Percentiles rank a stretch among this genome's conserved stretches.
Evolutionary conservation across 2,113 vertebrate genomes (phyloP).

Genomic region (Scomber scombrus): DNA sequence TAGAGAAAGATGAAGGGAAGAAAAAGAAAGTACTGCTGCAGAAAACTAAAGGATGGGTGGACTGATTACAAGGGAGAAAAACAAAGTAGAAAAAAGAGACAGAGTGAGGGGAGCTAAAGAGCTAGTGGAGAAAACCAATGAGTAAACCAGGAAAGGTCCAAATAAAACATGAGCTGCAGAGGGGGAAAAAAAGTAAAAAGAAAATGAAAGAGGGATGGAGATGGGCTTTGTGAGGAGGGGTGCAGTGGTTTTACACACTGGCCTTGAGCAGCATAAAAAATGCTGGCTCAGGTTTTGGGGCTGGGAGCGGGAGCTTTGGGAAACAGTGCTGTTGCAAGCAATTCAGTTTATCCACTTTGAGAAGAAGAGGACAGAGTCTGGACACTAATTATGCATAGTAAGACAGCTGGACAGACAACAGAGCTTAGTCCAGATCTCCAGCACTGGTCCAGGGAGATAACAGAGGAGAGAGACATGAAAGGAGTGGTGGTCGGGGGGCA

Average conservation of each 20-base stretch:
- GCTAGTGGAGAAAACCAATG: slow-evolving; percentile 23
- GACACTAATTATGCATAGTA: slow-evolving; percentile 34
- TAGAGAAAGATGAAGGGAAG: slow-evolving; percentile 7
- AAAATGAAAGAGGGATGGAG: not conserved
- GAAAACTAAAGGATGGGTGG: slow-evolving; percentile 11
- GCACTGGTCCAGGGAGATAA: slow-evolving; percentile 34
- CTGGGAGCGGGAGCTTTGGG: slow-evolving; percentile 2
- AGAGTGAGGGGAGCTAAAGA: slow-evolving; percentile 4
- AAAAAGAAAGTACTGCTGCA: slow-evolving; percentile 9
- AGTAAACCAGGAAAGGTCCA: slow-evolving; percentile 15
- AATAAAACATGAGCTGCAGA: slow-evolving; percentile 37
- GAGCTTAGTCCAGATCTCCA: slow-evolving; percentile 27
- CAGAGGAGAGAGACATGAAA: not conserved
- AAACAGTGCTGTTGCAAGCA: slow-evolving; percentile 44
- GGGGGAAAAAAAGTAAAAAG: not conserved
- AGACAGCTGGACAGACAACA: slow-evolving; percentile 23
- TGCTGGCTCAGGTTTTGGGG: slow-evolving; percentile 42
- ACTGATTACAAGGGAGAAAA: slow-evolving; percentile 6
- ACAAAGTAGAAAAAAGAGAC: slow-evolving; percentile 18
- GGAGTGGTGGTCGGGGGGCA: not conserved
- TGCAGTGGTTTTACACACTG: slow-evolving; percentile 12
- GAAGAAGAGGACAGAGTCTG: slow-evolving; percentile 25
- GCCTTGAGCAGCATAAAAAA: slow-evolving; percentile 21
- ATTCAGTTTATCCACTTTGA: slow-evolving; percentile 35
- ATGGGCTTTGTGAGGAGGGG: not conserved